A percentile compares a stretch with the other conserved stretches of the same genome.
phyloP scores from a whole-genome alignment of 2,113 vertebrate genomes.

The Campylorhamphus procurvoides region DNA sequence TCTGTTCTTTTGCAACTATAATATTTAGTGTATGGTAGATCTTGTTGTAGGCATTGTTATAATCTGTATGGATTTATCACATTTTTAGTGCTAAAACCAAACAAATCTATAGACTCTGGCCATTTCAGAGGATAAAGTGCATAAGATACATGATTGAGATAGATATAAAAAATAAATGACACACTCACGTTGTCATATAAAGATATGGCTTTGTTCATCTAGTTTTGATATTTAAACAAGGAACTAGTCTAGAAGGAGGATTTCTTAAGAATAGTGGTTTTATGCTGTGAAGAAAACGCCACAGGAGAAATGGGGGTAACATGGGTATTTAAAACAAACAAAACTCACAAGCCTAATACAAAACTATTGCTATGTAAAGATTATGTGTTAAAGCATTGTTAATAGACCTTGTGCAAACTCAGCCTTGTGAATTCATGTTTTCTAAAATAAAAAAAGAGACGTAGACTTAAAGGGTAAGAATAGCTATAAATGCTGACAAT shows the following conservation, averaged over 20 bases:
- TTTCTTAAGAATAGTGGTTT: neutral
- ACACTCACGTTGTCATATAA: neutral
- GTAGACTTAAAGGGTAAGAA: neutral
- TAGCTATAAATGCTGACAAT: accelerated
- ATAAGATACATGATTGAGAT: neutral
- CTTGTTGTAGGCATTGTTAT: neutral
- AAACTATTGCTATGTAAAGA: neutral
- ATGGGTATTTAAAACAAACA: neutral
- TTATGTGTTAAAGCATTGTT: neutral
- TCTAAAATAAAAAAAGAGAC: neutral
- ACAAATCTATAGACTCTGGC: neutral
- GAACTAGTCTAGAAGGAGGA: neutral
- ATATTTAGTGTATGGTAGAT: neutral
- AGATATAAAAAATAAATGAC: neutral
- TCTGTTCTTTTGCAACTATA: neutral
- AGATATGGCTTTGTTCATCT: neutral
- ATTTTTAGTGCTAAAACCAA: neutral
- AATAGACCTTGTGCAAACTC: neutral
- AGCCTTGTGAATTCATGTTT: neutral
- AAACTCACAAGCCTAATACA: neutral
- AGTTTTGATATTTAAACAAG: neutral
- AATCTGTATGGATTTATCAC: neutral
- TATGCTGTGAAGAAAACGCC: neutral
- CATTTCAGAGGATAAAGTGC: neutral
- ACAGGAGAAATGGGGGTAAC: neutral